phyloP scores from a whole-genome alignment of 2,888 invertebrate genomes.

The Nomada flava region DNA sequence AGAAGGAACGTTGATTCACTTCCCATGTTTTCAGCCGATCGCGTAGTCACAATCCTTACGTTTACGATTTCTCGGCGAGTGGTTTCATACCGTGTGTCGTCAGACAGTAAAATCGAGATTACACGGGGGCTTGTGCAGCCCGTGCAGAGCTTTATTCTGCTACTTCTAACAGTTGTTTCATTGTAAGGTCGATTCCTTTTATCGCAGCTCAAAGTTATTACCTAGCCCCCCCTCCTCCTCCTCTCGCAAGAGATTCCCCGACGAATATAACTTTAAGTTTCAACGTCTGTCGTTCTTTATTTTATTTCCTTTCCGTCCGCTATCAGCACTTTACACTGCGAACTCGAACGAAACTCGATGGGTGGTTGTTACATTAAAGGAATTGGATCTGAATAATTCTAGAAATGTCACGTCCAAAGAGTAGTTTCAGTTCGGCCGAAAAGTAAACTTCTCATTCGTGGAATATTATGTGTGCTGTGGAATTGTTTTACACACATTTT shows the following conservation, averaged over 20 bases:
- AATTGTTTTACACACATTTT: too few relatives aligned
- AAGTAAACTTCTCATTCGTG: too few relatives aligned
- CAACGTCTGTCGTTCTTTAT: slow-evolving; percentile 19
- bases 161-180: slow-evolving; percentile 47
- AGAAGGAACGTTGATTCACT: neutral
- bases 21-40: neutral
- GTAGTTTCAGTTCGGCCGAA: too few relatives aligned
- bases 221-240: slow-evolving; percentile 28
- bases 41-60: neutral
- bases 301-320: slow-evolving; percentile 20
- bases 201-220: slow-evolving; percentile 72
- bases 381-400: neutral
- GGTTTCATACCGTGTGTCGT: slow-evolving; percentile 54
- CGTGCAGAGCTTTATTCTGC: slow-evolving; percentile 31
- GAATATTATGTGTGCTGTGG: too few relatives aligned
- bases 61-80: slow-evolving; percentile 1
- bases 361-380: neutral
- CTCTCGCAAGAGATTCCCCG: slow-evolving; percentile 37
- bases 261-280: slow-evolving; percentile 33
- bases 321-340: neutral
- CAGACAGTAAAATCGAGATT: slow-evolving; percentile 73
- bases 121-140: slow-evolving; percentile 44
- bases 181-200: slow-evolving; percentile 71
- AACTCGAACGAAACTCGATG: neutral
- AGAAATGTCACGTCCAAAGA: neutral